Percentiles rank a stretch among this genome's conserved stretches.
phyloP scores from a whole-genome alignment of 2,888 invertebrate genomes.

The Bhutanitis thaidina region DNA sequence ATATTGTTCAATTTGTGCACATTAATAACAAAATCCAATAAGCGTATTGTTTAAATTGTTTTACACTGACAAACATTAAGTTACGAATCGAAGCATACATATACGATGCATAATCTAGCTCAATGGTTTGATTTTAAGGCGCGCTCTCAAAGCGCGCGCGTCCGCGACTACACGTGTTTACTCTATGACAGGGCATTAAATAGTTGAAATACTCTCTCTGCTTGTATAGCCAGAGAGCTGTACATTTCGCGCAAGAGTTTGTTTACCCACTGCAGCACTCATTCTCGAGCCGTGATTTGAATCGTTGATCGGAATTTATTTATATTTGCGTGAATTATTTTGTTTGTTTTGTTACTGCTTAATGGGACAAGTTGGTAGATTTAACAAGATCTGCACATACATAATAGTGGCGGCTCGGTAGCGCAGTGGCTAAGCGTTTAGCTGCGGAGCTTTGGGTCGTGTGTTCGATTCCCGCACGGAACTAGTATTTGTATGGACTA shows the following conservation, averaged over 20 bases:
- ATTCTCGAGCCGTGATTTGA: neutral
- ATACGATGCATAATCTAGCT: slow-evolving; percentile 5
- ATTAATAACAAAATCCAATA: neutral
- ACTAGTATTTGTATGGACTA: too few relatives aligned
- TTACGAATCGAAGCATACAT: too few relatives aligned
- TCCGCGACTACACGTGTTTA: slow-evolving; percentile 15
- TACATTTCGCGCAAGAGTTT: neutral
- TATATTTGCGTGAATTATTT: neutral
- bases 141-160: slow-evolving; percentile 13
- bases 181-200: slow-evolving; percentile 16
- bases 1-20: slow-evolving; percentile 7
- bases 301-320: neutral
- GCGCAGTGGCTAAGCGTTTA: too few relatives aligned
- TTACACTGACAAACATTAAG: neutral
- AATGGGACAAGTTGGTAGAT: too few relatives aligned
- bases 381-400: too few relatives aligned
- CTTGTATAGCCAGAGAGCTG: slow-evolving; percentile 5
- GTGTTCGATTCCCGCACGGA: too few relatives aligned
- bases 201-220: slow-evolving; percentile 13
- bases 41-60: neutral
- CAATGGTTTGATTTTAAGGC: neutral
- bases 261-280: neutral
- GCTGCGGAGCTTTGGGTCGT: too few relatives aligned
- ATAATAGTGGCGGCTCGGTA: too few relatives aligned
- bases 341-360: too few relatives aligned